Percentiles rank a stretch among this genome's conserved stretches.
phyloP scores from a whole-genome alignment of 2,888 invertebrate species.

The Anthrax anthrax region DNA sequence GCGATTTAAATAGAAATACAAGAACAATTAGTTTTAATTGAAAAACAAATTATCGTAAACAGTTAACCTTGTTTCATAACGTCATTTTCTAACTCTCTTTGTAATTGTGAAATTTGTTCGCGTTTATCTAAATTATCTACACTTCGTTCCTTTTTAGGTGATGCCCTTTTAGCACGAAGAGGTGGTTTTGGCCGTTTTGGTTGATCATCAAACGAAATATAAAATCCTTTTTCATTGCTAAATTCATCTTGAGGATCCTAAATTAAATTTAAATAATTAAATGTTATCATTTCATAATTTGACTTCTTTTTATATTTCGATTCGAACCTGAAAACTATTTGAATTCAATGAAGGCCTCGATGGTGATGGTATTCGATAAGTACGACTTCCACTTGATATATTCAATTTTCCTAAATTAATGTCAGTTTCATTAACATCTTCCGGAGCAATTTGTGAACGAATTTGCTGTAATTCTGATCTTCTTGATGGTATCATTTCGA shows the following conservation, averaged over 20 bases:
- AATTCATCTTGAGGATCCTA: conserved; percentile 35
- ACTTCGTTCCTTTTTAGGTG: conserved; percentile 58
- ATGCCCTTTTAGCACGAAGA: conserved; percentile 53
- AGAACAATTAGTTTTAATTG: too few species aligned
- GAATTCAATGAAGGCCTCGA: conserved; percentile 57
- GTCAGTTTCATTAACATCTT: conserved; percentile 36
- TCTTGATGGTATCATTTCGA: conserved; percentile 24
- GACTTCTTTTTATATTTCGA: too few species aligned
- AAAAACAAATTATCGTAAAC: too few species aligned
- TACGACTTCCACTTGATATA: conserved; percentile 75
- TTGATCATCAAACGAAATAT: conserved; percentile 82
- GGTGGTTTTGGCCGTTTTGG: conserved; percentile 84
- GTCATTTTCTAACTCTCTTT: conserved; percentile 37
- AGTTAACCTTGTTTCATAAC: conserved; percentile 18
- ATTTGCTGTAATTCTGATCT: conserved; percentile 17
- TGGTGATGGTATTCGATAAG: conserved; percentile 80
- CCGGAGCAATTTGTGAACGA: conserved; percentile 11
- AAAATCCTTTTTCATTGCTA: conserved; percentile 68
- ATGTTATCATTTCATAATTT: not conserved
- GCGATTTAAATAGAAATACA: not conserved
- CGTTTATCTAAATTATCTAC: conserved; percentile 26
- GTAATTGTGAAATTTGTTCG: conserved; percentile 31
- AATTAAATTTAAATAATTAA: not conserved
- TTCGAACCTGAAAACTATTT: conserved; percentile 51
- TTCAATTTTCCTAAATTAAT: conserved; percentile 62